phyloP scores from a whole-genome alignment of 2,113 vertebrate species.

The Mola mola region DNA sequence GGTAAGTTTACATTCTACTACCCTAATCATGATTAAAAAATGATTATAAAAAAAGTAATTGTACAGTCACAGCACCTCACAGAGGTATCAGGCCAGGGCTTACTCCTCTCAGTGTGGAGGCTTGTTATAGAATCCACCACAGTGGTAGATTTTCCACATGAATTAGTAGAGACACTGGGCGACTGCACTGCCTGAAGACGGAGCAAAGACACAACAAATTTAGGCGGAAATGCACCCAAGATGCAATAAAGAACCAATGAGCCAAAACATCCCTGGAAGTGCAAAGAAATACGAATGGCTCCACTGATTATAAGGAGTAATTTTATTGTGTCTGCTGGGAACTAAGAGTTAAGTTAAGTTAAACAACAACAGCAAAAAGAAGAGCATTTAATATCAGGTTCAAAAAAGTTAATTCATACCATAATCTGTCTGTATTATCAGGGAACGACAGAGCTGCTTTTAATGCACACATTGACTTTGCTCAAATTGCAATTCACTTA shows the following conservation, averaged over 20 bases:
- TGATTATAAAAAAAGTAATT: no score
- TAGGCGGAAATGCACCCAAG: constrained; percentile 12
- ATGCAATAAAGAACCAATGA: constrained; percentile 22
- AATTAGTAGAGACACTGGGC: constrained; percentile 17
- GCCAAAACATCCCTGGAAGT: constrained; percentile 9
- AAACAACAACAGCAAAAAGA: not conserved
- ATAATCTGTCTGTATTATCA: no score
- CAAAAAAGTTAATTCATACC: not conserved
- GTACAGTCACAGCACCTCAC: no score
- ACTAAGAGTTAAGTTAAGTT: not conserved
- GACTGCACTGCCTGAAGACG: constrained; percentile 18
- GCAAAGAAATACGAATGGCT: constrained; percentile 8
- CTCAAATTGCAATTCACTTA: constrained; percentile 9
- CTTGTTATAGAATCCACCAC: no score
- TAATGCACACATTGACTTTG: not conserved
- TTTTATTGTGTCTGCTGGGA: not conserved
- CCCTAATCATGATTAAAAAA: no score
- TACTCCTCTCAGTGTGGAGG: no score
- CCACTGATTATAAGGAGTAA: constrained; percentile 13
- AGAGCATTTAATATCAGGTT: not conserved
- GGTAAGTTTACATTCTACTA: no score
- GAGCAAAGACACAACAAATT: constrained; percentile 19
- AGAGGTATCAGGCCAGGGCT: no score
- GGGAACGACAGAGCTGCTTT: no score
- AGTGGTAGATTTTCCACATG: constrained; percentile 36